Evolutionary conservation across 1,140 invertebrate genomes (phyloP), one percentile per base, ranked within the genome.

Genomic region (Pantala flavescens): DNA sequence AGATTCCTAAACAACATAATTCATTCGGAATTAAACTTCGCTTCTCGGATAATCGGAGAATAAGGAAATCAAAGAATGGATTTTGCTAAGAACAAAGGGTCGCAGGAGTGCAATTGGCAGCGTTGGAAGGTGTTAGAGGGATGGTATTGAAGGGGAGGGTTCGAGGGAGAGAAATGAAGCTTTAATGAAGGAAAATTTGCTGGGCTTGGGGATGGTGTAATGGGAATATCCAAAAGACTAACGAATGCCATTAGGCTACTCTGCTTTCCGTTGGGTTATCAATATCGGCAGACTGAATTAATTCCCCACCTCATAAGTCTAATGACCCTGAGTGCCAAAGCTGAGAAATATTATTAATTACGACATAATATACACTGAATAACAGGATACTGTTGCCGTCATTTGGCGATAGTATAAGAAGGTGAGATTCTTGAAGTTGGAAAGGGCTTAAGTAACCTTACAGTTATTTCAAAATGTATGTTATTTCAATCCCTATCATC

Each of bases 151-250:
- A 12, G 49, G 12, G 12, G 12, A 14, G 49, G 49, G 49, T 5
- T 3, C 16, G 12, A 63, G 49, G 49, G 49, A 21, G 49, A 63
- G 49, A 63, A 63, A 63, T 63, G 49, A 12, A 63, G 49, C 49
- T 63, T 63, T 63, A 63, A 63, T 63, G 49, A 63, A 63, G 49
- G 49, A 63, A 63, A 63, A 63, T 63, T 63, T 21, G 49, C 28
- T 2, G 28, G 28, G 28, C 49, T 3, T 1, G 49, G 49, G 49
- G 2, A 63, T 7, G n/a, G 12, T 3, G 49, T 63, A 63, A 63
- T 63, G 49, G 49, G 49, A 19, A 21, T 19, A 63, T 63, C 16
- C n/a, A 21, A 63, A 21, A 63, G 49, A 21, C 49, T 63, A 63
- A 63, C 49, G 49, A 21, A 63, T 63, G 49, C 49, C 49, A 63